phyloP scores from a whole-genome alignment of 1,140 invertebrate genomes.

The Anastrepha ludens region DNA sequence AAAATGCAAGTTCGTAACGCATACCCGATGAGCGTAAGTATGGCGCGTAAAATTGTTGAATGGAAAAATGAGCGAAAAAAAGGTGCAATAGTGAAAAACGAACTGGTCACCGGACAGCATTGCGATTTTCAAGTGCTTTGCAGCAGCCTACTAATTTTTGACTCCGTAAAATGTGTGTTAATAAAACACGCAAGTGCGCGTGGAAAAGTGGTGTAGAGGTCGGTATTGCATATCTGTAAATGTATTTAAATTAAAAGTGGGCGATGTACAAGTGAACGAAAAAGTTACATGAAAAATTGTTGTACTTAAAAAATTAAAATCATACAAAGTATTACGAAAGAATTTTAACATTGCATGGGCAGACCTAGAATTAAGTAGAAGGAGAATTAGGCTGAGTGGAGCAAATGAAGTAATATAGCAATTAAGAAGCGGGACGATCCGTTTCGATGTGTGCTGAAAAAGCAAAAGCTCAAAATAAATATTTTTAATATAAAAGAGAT shows the following conservation, averaged over 20 bases:
- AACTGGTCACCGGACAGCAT: neutral
- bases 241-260: conserved; percentile 1
- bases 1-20: neutral
- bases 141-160: neutral
- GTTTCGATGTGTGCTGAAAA: too few species aligned
- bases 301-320: neutral
- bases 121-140: conserved; percentile 25
- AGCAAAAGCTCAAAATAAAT: too few species aligned
- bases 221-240: neutral
- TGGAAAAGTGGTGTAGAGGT: conserved; percentile 1
- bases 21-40: neutral
- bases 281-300: neutral
- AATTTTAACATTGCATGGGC: neutral
- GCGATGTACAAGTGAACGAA: neutral
- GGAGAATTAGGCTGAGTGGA: neutral
- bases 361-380: neutral
- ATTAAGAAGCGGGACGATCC: too few species aligned
- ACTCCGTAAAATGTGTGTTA: conserved; percentile 9
- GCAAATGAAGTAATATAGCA: neutral
- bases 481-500: too few species aligned
- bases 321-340: neutral
- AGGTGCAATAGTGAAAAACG: neutral
- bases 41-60: conserved; percentile 3
- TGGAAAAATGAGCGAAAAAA: conserved; percentile 7
- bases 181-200: conserved; percentile 12